Base-by-base conservation (phyloP, 2,113 vertebrate species). In the Leptocoma aspasia region DNA sequence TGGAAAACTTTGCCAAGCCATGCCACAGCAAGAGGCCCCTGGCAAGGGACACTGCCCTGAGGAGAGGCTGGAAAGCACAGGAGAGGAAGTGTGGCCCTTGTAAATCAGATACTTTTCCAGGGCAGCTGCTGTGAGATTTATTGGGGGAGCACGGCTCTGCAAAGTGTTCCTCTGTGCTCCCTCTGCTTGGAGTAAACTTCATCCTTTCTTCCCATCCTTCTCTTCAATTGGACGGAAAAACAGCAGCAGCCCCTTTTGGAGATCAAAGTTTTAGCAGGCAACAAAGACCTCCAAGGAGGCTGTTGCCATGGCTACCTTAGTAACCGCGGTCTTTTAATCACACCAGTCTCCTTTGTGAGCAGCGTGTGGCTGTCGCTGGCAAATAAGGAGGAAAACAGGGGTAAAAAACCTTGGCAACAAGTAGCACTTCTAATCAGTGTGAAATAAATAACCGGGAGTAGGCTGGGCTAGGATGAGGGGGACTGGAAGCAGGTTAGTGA, bases 261-360 rank as follows among this genome's bases (percentile, higher is more conserved):
- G 97, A 98, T 98, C 98, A 98, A 98, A 98, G 97, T 97, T 98
- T 97, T 97, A 97, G 96, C 94, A 97, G 97, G 97, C 98, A 96
- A 98, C 97, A 97, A 98, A 98, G 97, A 98, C 97, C 97, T 94
- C 95, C 96, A 72, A 97, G 96, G 97, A 97, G 92, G 96, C 93
- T 90, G 98, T 99, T 97, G 96, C 98, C 97, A 99, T 98, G 98
- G 98, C 97, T 98, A 94, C 98, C 44, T 85, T 72, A 93, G 95
- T 98, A 98, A 96, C 84, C 28, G 72, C 96, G 96, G 97, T 85
- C 89, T 92, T 97, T 94, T 97, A 97, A 98, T 98, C 96, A 81
- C n/a, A 78, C 93, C 97, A 97, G 96, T 66, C 97, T 96, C 84
- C 95, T 96, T 96, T 97, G 97, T 98, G 95, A 97, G 93, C 97